Evolutionary conservation across 2,797 vertebrate species (phyloP).

Genomic region (Alectoris magna): DNA sequence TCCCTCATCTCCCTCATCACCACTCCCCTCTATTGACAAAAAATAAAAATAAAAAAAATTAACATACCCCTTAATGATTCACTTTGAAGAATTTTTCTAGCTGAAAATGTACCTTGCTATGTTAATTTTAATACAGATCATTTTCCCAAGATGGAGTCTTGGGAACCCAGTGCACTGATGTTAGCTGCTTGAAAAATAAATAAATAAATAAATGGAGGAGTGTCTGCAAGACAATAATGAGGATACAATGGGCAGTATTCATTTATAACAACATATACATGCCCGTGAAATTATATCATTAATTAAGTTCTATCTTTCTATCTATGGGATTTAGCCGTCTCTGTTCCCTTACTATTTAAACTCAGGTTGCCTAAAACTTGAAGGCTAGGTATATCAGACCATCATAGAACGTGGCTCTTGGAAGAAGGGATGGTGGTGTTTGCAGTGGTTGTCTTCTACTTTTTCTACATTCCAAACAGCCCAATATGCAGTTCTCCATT

Average conservation of each 20-base stretch:
- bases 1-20: not conserved
- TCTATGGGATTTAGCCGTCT: not conserved
- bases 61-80: not conserved
- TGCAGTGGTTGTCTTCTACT: not conserved
- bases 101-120: not conserved
- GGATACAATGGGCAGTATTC: not conserved
- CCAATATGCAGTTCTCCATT: not conserved
- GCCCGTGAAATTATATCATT: not conserved
- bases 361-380: not conserved
- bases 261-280: not conserved
- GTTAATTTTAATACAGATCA: not conserved
- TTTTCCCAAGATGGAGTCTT: not conserved
- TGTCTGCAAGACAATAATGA: not conserved
- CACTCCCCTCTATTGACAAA: not conserved
- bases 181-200: not conserved
- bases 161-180: not conserved
- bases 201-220: too few relatives aligned
- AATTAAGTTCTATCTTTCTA: not conserved
- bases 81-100: not conserved
- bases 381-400: not conserved
- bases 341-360: not conserved
- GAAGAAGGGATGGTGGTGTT: not conserved
- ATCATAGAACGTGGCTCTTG: not conserved
- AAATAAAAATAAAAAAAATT: not conserved
- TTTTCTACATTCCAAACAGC: not conserved